Evolutionary conservation across 2,888 invertebrate genomes (phyloP).

Genomic region (Erebia aethiops): DNA sequence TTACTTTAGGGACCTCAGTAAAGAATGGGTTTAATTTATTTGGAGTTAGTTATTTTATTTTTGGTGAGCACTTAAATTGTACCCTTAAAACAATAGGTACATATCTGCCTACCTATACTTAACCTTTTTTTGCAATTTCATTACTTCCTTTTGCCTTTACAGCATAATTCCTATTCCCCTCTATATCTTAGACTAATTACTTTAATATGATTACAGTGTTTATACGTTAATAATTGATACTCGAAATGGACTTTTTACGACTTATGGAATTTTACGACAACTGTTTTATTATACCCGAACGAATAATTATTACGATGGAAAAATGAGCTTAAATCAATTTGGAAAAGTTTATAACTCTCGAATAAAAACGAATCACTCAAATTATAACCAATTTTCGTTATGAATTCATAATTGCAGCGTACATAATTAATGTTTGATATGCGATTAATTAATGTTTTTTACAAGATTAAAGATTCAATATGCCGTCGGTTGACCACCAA

Average conservation of each 20-base stretch:
- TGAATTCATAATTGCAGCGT: conserved; percentile 35
- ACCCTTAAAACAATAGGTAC: background rate
- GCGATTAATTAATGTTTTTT: conserved; percentile 22
- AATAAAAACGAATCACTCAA: conserved; percentile 33
- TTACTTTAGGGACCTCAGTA: too few species aligned
- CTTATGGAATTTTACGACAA: conserved; percentile 59
- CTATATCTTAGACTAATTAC: conserved; percentile 12
- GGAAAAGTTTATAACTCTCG: conserved; percentile 38
- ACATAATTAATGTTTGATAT: conserved; percentile 43
- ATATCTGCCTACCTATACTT: background rate
- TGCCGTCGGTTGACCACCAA: conserved; percentile 12
- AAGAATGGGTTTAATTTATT: too few species aligned
- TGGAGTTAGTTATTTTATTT: too few species aligned
- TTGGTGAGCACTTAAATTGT: too few species aligned
- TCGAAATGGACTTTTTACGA: conserved; percentile 29
- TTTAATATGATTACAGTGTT: conserved; percentile 10
- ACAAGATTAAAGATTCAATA: conserved; percentile 19
- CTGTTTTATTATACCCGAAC: conserved; percentile 38
- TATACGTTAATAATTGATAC: conserved; percentile 23
- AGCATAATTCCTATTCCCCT: background rate
- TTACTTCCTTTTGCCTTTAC: conserved; percentile 1
- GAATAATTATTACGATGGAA: conserved; percentile 32
- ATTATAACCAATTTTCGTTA: conserved; percentile 39
- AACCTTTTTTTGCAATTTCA: conserved; percentile 1
- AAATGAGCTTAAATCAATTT: conserved; percentile 37